A percentile compares a stretch with the other conserved stretches of the same genome.
phyloP scores from a whole-genome alignment of 2,888 invertebrate species.

The Platycnemis pennipes region DNA sequence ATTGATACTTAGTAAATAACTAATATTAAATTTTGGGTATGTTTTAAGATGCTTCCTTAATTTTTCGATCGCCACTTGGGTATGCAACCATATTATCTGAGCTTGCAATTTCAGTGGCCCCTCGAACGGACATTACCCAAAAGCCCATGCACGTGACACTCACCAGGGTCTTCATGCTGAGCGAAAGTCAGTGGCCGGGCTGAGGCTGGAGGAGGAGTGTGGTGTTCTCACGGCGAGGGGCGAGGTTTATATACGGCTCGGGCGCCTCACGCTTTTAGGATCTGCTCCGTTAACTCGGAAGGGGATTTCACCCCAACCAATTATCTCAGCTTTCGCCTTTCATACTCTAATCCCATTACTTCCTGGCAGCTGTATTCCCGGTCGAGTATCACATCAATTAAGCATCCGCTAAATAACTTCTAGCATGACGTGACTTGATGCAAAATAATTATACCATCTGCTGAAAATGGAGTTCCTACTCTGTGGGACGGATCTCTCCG shows the following conservation, averaged over 20 bases:
- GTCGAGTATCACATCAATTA: neutral
- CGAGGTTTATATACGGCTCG: neutral
- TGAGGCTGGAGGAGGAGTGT: neutral
- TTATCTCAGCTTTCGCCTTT: neutral
- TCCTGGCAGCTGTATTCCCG: neutral
- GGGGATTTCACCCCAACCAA: neutral
- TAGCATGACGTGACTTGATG: neutral
- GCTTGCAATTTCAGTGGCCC: neutral
- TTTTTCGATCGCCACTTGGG: too few relatives aligned
- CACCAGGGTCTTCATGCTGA: neutral
- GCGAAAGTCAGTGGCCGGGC: neutral
- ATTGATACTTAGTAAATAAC: too few relatives aligned
- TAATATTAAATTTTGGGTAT: too few relatives aligned
- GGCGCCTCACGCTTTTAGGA: neutral
- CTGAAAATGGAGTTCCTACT: too few relatives aligned
- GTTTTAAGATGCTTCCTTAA: too few relatives aligned
- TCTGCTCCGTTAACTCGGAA: slow-evolving; percentile 19
- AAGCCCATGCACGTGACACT: neutral
- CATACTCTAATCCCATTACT: slow-evolving; percentile 11
- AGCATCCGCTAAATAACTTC: neutral
- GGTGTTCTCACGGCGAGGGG: neutral
- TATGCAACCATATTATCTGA: too few relatives aligned
- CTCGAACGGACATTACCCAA: too few relatives aligned
- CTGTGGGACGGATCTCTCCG: too few relatives aligned
- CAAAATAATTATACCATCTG: too few relatives aligned